A percentile compares a stretch with the other conserved stretches of the same genome.
Evolutionary conservation across 2,113 vertebrate genomes (phyloP).

Genomic region (Gadus macrocephalus): DNA sequence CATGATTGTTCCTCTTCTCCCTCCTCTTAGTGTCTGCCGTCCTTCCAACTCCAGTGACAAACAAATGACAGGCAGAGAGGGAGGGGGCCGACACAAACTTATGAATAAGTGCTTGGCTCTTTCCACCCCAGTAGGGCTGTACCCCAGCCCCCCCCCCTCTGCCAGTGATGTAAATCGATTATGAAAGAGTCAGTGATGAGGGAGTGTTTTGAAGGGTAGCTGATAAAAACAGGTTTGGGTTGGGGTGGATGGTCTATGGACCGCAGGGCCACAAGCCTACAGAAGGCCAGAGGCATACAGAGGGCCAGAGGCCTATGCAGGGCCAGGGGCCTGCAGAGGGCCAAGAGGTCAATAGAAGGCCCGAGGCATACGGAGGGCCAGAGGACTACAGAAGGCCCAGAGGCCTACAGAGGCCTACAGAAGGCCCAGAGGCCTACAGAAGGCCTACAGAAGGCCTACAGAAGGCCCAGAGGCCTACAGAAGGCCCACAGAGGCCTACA

Average conservation of each 20-base stretch:
- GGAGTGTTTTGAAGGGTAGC: conserved; percentile 18
- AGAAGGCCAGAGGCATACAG: too few species aligned
- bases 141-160: too few species aligned
- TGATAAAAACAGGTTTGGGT: conserved; percentile 14
- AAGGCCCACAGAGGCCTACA: too few species aligned
- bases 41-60: conserved; percentile 30
- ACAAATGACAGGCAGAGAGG: conserved; percentile 19
- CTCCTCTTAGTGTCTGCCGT: conserved; percentile 29
- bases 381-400: too few species aligned
- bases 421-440: too few species aligned
- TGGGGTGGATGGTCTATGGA: not conserved
- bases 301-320: conserved; percentile 87
- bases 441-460: too few species aligned
- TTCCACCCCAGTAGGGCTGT: too few species aligned
- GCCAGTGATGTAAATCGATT: not conserved
- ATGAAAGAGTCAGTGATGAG: conserved; percentile 40
- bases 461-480: too few species aligned
- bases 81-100: not conserved
- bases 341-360: too few species aligned
- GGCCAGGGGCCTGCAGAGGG: conserved; percentile 41
- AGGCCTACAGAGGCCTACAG: too few species aligned
- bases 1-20: conserved; percentile 16
- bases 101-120: conserved; percentile 36
- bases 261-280: not conserved
- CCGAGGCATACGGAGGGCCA: not conserved